These are phyloP conservation scores for Brachylomia viminalis DNA, from an alignment of 2,888 invertebrate genomes.

Conservation along the genomic window DNA sequence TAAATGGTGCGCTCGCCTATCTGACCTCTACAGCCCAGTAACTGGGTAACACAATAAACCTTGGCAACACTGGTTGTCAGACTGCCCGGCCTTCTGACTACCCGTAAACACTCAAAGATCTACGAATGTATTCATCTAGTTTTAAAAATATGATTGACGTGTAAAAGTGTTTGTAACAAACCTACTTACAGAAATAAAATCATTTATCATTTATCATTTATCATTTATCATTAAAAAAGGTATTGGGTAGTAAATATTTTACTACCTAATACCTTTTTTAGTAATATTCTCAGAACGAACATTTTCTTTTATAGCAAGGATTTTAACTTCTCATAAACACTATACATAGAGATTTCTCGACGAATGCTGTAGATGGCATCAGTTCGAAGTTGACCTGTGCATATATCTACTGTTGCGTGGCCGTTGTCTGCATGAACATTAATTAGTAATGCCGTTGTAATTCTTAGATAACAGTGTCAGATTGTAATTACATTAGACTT, in stretches of 20 bases:
- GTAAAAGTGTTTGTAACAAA: too few species aligned
- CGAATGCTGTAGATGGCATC: too few species aligned
- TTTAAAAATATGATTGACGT: too few species aligned
- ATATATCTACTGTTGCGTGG: not conserved
- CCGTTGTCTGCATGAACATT: not conserved
- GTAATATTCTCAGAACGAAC: not conserved
- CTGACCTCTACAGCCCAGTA: not conserved
- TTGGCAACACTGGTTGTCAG: not conserved
- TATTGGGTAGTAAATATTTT: not conserved
- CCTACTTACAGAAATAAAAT: too few species aligned
- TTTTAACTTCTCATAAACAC: not conserved
- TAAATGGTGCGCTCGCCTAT: not conserved
- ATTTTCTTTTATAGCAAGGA: not conserved
- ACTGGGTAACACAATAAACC: not conserved
- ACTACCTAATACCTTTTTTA: too few species aligned
- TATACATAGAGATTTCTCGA: too few species aligned
- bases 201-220: too few species aligned
- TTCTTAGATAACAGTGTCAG: conserved; percentile 25
- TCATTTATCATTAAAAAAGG: too few species aligned
- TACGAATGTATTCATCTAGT: not conserved
- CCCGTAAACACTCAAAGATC: not conserved
- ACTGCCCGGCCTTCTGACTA: too few species aligned
- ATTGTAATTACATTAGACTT: conserved; percentile 9
- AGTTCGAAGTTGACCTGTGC: not conserved
- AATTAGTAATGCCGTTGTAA: conserved; percentile 6